Conservation (phyloP, 2,888 invertebrate genomes). For the Noctua pronuba region DNA sequence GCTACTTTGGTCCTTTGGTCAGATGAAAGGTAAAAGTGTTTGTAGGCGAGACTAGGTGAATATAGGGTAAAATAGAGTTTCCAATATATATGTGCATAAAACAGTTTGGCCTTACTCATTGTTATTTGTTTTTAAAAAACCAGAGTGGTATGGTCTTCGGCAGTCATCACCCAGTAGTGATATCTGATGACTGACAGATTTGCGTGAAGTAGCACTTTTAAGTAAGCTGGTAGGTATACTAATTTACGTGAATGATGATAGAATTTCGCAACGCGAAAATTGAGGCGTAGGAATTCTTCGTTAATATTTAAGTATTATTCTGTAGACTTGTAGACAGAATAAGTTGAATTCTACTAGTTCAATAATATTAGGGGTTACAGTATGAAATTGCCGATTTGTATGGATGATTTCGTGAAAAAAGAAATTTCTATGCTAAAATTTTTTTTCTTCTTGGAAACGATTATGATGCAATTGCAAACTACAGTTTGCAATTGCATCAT, state of each 20-base stretch:
- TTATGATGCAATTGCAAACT: no score
- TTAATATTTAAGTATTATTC: conserved; percentile 18
- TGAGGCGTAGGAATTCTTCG: conserved; percentile 9
- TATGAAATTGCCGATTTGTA: no score
- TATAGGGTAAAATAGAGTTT: neutral
- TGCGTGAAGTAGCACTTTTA: neutral
- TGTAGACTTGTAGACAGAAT: conserved; percentile 16
- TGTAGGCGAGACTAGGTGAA: neutral
- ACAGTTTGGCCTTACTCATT: neutral
- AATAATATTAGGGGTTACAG: no score
- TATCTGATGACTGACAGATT: neutral
- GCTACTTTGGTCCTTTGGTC: neutral
- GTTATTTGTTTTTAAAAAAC: neutral
- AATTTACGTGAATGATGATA: conserved; percentile 8
- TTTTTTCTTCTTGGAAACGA: no score
- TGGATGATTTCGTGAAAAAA: no score
- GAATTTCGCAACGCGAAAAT: conserved; percentile 19
- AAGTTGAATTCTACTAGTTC: conserved; percentile 10
- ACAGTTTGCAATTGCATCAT: no score
- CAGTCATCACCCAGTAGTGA: neutral
- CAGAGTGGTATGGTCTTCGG: neutral
- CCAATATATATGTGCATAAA: neutral
- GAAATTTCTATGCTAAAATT: no score
- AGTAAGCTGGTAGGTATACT: neutral
- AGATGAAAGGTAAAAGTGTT: neutral